These are phyloP conservation scores for Apocheima hispidaria DNA, from an alignment of 2,888 invertebrate genomes.

Conservation along the genomic window DNA sequence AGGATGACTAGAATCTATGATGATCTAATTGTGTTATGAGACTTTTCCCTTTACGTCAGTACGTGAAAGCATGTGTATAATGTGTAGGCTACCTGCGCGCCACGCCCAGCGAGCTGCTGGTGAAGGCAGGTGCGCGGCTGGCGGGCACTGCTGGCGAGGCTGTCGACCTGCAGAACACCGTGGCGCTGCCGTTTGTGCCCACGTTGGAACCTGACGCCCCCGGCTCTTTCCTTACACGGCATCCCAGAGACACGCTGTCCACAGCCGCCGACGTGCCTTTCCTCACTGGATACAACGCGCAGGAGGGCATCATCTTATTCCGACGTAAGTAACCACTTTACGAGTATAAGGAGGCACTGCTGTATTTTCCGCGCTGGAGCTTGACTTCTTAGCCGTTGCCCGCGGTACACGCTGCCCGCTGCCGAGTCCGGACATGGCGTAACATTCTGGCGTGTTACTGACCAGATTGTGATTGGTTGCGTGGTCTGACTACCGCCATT, in stretches of 20 bases:
- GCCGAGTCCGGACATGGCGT: too few species aligned
- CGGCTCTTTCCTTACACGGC: constrained; percentile 83
- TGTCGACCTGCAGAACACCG: constrained; percentile 84
- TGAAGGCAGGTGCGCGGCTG: constrained; percentile 85
- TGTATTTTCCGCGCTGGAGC: too few species aligned
- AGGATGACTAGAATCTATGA: too few species aligned
- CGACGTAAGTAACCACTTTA: constrained; percentile 85
- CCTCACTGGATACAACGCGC: constrained; percentile 88
- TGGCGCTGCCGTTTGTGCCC: constrained; percentile 87
- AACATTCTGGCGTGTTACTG: too few species aligned
- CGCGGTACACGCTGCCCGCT: too few species aligned
- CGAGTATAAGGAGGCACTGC: too few species aligned
- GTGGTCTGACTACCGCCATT: too few species aligned
- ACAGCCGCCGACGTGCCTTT: constrained; percentile 87
- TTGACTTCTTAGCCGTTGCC: too few species aligned
- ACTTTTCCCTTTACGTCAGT: not conserved
- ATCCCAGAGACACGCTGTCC: constrained; percentile 78
- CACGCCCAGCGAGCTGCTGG: constrained; percentile 85
- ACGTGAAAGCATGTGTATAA: not conserved
- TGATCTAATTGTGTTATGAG: too few species aligned
- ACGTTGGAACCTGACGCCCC: constrained; percentile 74
- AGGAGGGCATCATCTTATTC: constrained; percentile 88
- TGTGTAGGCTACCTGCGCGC: constrained; percentile 83
- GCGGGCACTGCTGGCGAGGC: constrained; percentile 71
- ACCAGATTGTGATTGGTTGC: too few species aligned